A percentile compares a stretch with the other conserved stretches of the same genome.
These are phyloP conservation scores for Indicator indicator DNA, from an alignment of 2,113 vertebrate species.

Conservation along the genomic window DNA sequence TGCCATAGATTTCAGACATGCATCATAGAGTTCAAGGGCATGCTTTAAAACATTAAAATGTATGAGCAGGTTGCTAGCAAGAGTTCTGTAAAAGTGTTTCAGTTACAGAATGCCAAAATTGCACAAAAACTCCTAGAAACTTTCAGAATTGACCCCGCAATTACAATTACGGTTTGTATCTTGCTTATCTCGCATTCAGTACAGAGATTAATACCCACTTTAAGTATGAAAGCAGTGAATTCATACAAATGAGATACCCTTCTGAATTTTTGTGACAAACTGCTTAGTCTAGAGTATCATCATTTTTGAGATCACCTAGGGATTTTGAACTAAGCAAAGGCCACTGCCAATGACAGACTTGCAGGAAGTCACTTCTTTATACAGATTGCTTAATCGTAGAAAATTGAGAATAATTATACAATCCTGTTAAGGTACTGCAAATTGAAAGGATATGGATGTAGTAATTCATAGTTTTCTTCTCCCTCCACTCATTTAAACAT, in stretches of 20 bases:
- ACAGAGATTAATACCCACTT: not conserved
- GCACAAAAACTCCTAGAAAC: not conserved
- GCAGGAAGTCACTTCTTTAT: not conserved
- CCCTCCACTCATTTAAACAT: slow-evolving; percentile 22
- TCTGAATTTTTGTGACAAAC: not conserved
- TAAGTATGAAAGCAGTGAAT: not conserved
- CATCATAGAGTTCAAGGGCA: not conserved
- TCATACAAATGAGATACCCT: not conserved
- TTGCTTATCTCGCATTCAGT: not conserved
- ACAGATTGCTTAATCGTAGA: not conserved
- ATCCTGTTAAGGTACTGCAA: not conserved
- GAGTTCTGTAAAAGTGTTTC: not conserved
- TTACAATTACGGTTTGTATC: not conserved
- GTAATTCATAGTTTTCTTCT: slow-evolving; percentile 36
- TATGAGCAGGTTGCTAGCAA: not conserved
- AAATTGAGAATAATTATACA: slow-evolving; percentile 4
- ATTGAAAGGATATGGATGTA: not conserved
- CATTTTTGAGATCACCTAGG: not conserved
- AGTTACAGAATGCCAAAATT: not conserved
- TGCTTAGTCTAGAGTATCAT: not conserved
- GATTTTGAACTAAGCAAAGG: not conserved
- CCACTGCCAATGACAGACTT: not conserved
- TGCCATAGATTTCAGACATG: not conserved
- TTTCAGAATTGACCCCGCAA: not conserved
- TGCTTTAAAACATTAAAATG: not conserved